phyloP scores from a whole-genome alignment of 2,113 vertebrate genomes.

The Tragelaphus buxtoni region DNA sequence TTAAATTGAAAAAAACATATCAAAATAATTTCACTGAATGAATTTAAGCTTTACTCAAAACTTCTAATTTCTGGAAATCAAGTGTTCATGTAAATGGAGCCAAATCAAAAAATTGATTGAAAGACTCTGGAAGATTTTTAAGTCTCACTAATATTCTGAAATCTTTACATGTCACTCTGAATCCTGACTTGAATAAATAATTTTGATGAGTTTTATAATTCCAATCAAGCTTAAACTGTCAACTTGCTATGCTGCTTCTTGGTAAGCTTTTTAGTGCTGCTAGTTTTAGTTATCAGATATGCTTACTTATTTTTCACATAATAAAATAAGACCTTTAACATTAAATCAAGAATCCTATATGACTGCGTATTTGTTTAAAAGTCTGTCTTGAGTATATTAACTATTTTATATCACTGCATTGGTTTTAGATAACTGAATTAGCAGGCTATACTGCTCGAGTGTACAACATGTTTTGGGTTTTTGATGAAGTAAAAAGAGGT shows the following conservation, averaged over 20 bases:
- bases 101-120: constrained; percentile 7
- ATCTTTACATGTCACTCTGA: not conserved
- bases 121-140: not conserved
- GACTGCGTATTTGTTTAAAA: not conserved
- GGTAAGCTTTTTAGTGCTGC: not conserved
- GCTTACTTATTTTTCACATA: not conserved
- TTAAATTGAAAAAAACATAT: not conserved
- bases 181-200: not conserved
- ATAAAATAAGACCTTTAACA: not conserved
- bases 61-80: not conserved
- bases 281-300: not conserved
- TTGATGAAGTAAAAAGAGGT: constrained; percentile 94
- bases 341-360: not conserved
- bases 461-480: constrained; percentile 96
- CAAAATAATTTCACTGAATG: not conserved
- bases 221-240: not conserved
- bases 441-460: constrained; percentile 97
- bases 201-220: not conserved
- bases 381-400: not conserved
- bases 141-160: not conserved
- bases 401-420: constrained; percentile 44
- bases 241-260: not conserved
- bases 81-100: not conserved
- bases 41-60: constrained; percentile 3
- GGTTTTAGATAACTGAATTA: constrained; percentile 92